phyloP scores from a whole-genome alignment of 2,113 vertebrate genomes.

The rabbit (Oryctolagus cuniculus) region DNA sequence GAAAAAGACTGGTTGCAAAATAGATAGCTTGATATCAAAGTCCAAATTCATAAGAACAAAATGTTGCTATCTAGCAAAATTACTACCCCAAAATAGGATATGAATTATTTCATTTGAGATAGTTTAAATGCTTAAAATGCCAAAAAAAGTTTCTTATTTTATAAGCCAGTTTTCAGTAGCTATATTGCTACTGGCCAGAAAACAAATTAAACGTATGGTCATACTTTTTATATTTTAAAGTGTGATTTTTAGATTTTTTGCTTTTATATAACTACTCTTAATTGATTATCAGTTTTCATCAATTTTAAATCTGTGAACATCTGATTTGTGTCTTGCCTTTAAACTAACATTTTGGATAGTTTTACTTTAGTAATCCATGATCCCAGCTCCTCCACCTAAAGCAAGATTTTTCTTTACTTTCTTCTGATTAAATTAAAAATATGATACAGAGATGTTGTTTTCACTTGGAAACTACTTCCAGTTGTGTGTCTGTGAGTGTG shows the following conservation, averaged over 20 bases:
- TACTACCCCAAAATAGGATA: not conserved
- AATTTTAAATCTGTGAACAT: not conserved
- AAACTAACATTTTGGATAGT: not conserved
- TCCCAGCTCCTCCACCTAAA: not conserved
- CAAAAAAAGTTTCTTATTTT: not conserved
- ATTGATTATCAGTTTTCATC: not conserved
- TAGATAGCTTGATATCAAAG: not conserved
- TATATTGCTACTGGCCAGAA: not conserved
- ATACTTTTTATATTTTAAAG: not conserved
- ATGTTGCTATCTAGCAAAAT: not conserved
- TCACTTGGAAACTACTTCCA: constrained; percentile 4
- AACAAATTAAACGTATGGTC: not conserved
- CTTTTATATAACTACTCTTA: not conserved
- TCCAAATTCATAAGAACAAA: not conserved
- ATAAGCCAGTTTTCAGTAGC: not conserved
- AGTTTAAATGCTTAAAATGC: not conserved
- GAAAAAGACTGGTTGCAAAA: not conserved
- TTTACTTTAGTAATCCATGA: not conserved
- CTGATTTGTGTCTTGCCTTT: constrained; percentile 14
- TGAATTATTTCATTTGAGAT: not conserved
- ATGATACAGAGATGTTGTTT: not conserved
- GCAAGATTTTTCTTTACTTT: not conserved
- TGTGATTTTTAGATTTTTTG: not conserved
- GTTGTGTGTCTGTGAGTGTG: not conserved
- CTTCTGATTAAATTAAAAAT: constrained; percentile 15